phyloP scores from a whole-genome alignment of 2,113 vertebrate genomes.

The Varanus salvator region DNA sequence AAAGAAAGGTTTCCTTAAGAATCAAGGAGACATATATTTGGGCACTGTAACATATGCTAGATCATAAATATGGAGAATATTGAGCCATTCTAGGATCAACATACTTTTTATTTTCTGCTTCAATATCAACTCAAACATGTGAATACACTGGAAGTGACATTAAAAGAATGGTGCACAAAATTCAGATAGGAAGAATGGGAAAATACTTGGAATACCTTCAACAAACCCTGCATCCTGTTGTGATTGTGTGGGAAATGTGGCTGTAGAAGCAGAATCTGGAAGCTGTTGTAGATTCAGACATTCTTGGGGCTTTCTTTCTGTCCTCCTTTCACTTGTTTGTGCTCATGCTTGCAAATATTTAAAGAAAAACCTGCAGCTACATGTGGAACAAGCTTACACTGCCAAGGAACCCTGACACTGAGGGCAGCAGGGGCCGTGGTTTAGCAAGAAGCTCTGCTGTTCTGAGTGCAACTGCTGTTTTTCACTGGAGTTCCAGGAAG shows the following conservation, averaged over 20 bases:
- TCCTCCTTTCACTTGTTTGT: not conserved
- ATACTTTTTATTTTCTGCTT: not conserved
- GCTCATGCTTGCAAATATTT: not conserved
- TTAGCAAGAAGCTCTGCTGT: not conserved
- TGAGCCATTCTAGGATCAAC: not conserved
- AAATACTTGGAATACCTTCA: not conserved
- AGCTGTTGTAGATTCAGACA: not conserved
- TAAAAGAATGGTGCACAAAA: not conserved
- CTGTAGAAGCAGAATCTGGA: not conserved
- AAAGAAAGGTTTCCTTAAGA: conserved; percentile 30
- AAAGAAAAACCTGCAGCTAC: not conserved
- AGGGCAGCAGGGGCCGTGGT: not conserved
- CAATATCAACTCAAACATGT: not conserved
- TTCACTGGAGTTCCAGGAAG: not conserved
- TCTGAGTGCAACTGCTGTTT: not conserved
- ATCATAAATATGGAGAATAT: not conserved
- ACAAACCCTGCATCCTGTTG: not conserved
- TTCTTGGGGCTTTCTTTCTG: not conserved
- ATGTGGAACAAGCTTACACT: not conserved
- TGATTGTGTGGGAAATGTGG: not conserved
- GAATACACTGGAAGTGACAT: not conserved
- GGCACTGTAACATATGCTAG: not conserved
- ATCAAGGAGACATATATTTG: conserved; percentile 1
- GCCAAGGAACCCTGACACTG: not conserved
- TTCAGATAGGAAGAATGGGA: not conserved